Evolutionary conservation across 2,797 vertebrate species (phyloP), one percentile per base, ranked within the genome.

Genomic region (Enteromius paludinosus): DNA sequence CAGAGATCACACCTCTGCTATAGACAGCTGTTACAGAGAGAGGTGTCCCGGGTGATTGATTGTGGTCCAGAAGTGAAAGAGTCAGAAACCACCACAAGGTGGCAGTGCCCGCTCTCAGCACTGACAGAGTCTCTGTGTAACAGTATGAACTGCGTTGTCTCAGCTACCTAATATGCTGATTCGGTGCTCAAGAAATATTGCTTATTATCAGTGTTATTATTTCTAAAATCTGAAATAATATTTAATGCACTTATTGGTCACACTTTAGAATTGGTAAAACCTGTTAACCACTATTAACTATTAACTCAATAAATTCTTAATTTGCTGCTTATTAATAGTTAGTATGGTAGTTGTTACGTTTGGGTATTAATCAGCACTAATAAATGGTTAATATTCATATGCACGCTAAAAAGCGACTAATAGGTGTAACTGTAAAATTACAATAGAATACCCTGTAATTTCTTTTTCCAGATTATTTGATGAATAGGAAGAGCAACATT

Each of bases 61-160:
- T 15, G 78, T 84, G 45, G 59, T 54, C 84, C n/a, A 43, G 79
- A 85, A 78, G 0, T 90, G 92, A 89, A 91, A 77, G 41, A 88
- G 86, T 85, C 83, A 80, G n/a, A 83, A 82, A 49, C 17, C 83
- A 88, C 89, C 94, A 93, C 93, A 86, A 93, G 94, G 90, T 91
- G 94, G 94, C 93, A 92, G 90, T 89, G 86, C 87, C 87, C 47
- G 30, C 78, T 65, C 14, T 78, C 18, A 20, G 3, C 38, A 64
- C 54, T 47, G 8, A 49, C 9, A 17, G 15, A 49, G 25, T 28
- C 17, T 5, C 41, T 28, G 14, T 69, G 1, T 7, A 25, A 45
- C 5, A 3, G 47, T 30, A 30, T 25, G 1, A 17, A 18, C 20
- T 20, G 5, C 3, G 0, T 71, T 49, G 10, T 72, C 18, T 18